Evolutionary conservation across 2,797 vertebrate genomes (phyloP).

Genomic region (Enteromius viviparus): DNA sequence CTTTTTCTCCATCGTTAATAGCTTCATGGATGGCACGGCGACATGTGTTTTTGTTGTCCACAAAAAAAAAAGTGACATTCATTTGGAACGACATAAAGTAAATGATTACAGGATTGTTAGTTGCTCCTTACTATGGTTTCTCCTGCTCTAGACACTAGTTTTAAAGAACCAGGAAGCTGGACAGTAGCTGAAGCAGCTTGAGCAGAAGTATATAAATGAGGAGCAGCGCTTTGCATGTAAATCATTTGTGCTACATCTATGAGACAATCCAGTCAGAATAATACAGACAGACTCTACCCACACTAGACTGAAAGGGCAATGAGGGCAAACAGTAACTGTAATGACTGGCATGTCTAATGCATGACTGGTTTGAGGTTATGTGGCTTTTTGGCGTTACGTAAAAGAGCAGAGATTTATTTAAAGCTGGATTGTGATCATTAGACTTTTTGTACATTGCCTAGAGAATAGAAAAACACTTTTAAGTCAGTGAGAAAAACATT

Average conservation of each 20-base stretch:
- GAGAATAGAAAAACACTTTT: neutral
- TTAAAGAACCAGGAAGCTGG: neutral
- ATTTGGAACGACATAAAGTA: neutral
- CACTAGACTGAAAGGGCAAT: constrained; percentile 9
- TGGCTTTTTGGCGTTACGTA: neutral
- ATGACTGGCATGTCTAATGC: neutral
- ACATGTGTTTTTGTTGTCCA: neutral
- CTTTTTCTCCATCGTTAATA: neutral
- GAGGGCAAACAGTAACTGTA: constrained; percentile 12
- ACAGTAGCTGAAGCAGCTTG: neutral
- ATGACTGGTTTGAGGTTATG: neutral
- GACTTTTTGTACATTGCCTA: neutral
- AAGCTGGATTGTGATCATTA: neutral
- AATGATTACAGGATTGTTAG: neutral
- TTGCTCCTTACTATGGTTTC: neutral
- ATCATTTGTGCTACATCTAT: neutral
- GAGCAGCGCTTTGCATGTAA: neutral
- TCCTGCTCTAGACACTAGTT: neutral
- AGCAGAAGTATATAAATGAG: neutral
- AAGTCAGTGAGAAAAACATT: neutral
- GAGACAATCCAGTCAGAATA: constrained; percentile 20
- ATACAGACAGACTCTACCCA: constrained; percentile 24
- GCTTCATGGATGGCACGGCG: neutral
- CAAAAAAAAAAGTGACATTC: neutral
- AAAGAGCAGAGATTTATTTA: constrained; percentile 21